These are phyloP conservation scores for Muntiacus muntjak DNA, from an alignment of 2,113 vertebrate genomes.

Conservation along the genomic window DNA sequence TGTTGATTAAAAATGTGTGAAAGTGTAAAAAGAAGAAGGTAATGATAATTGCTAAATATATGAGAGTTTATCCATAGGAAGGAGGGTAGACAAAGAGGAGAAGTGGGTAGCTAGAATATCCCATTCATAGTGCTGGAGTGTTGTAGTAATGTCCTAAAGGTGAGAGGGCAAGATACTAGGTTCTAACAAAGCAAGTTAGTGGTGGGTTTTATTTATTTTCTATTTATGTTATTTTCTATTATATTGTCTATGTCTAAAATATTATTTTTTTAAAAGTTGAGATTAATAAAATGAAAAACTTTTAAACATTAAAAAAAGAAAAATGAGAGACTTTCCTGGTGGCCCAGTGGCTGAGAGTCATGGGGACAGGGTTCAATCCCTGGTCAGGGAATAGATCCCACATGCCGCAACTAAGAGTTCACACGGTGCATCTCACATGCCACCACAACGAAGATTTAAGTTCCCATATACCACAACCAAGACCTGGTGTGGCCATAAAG, in stretches of 20 bases:
- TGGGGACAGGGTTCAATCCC: background rate
- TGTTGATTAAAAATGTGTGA: background rate
- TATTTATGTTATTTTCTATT: background rate
- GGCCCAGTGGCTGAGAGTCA: background rate
- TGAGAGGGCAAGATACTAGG: background rate
- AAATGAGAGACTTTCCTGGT: background rate
- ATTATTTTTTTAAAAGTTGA: background rate
- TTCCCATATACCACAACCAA: background rate
- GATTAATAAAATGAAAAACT: background rate
- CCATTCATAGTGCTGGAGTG: fast-evolving
- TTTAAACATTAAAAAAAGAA: background rate
- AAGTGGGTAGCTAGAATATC: background rate
- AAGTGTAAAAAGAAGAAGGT: background rate
- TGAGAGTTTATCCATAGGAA: background rate
- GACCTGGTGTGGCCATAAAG: background rate
- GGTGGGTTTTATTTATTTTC: background rate
- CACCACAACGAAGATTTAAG: background rate
- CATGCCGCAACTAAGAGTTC: background rate
- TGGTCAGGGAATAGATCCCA: background rate
- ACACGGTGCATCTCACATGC: background rate
- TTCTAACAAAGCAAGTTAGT: background rate
- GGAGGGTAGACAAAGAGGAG: background rate
- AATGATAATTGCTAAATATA: background rate
- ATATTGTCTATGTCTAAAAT: background rate
- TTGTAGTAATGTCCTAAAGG: background rate